Conservation (phyloP, 1,140 invertebrate species). For the Stenopsyche tienmushanensis region DNA sequence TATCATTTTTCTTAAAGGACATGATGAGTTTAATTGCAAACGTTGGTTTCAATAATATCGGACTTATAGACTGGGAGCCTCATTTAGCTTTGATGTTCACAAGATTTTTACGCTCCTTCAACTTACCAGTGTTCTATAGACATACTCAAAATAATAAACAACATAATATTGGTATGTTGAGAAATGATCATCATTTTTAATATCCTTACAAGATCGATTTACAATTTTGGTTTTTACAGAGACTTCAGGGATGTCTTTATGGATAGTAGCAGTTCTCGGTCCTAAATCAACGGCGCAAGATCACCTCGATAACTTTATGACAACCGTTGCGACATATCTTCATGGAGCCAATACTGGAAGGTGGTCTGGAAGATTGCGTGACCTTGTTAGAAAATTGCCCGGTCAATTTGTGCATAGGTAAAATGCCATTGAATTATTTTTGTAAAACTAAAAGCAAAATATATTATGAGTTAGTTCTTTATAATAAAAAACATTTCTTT, state of each 20-base stretch:
- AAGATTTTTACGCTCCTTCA: constrained; percentile 72
- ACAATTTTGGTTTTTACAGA: constrained; percentile 46
- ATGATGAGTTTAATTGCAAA: constrained; percentile 73
- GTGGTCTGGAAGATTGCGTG: constrained; percentile 69
- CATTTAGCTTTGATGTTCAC: constrained; percentile 81
- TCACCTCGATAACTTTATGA: constrained; percentile 79
- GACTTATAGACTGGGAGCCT: constrained; percentile 85
- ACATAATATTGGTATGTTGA: constrained; percentile 35
- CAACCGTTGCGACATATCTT: constrained; percentile 82
- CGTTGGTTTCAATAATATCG: constrained; percentile 74
- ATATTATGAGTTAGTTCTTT: constrained; percentile 7
- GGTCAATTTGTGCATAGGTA: constrained; percentile 55
- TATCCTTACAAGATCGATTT: constrained; percentile 1
- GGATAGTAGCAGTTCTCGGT: constrained; percentile 70
- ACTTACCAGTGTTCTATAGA: constrained; percentile 78
- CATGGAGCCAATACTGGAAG: constrained; percentile 85
- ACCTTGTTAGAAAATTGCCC: constrained; percentile 63
- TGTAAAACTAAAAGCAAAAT: no score
- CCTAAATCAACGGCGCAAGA: constrained; percentile 63
- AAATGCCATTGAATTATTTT: neutral
- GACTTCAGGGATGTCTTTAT: constrained; percentile 61
- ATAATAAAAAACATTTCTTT: neutral
- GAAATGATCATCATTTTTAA: neutral
- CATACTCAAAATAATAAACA: constrained; percentile 36
- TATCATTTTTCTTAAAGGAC: constrained; percentile 53